These are phyloP conservation scores for Pinna nobilis DNA, from an alignment of 1,140 invertebrate genomes.

Conservation along the genomic window DNA sequence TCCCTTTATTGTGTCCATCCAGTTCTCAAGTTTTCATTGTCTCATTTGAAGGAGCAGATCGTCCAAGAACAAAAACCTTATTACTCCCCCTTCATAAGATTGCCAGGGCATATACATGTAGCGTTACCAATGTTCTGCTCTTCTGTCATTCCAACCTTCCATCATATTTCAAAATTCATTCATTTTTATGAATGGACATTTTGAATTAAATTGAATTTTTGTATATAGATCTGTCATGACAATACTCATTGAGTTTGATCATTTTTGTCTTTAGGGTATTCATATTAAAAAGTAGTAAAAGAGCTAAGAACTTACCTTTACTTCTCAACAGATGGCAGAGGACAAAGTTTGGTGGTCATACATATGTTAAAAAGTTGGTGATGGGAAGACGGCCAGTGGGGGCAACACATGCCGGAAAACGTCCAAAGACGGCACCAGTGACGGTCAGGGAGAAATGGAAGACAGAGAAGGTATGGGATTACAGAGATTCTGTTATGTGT, in stretches of 20 bases:
- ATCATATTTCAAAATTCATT: too few species aligned
- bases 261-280: background rate
- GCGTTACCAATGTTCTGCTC: too few species aligned
- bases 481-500: background rate
- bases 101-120: too few species aligned
- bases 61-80: too few species aligned
- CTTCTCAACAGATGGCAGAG: constrained; percentile 51
- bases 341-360: constrained; percentile 59
- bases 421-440: constrained; percentile 59
- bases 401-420: constrained; percentile 48
- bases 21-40: too few species aligned
- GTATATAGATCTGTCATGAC: background rate
- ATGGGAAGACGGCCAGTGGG: constrained; percentile 45
- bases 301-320: background rate
- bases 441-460: constrained; percentile 55
- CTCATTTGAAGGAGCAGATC: too few species aligned
- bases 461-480: constrained; percentile 46
- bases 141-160: too few species aligned
- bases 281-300: background rate
- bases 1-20: too few species aligned
- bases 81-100: too few species aligned
- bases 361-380: constrained; percentile 55
- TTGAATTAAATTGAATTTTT: too few species aligned
- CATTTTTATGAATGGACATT: too few species aligned
- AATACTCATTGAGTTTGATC: background rate